phyloP scores from a whole-genome alignment of 30 jellyfish, hydroid and myxozoan species.

The Haliclystus octoradiatus region DNA sequence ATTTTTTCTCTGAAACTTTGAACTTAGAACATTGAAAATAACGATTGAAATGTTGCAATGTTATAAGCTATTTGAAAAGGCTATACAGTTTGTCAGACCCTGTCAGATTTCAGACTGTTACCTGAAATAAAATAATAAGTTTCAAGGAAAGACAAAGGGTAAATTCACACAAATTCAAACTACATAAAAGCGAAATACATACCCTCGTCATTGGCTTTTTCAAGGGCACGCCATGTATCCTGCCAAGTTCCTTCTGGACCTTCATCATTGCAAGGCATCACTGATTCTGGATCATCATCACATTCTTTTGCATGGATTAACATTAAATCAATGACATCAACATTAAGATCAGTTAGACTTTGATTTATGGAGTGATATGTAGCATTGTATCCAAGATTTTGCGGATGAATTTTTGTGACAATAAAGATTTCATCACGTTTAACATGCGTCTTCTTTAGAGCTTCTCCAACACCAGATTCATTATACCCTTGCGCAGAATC shows the following conservation, averaged over 20 bases:
- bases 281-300: constrained; percentile 44
- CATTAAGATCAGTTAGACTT: constrained; percentile 38
- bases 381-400: constrained; percentile 43
- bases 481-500: constrained; percentile 67
- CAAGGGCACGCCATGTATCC: constrained; percentile 66
- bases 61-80: no score
- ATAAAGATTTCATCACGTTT: constrained; percentile 35
- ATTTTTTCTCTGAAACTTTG: no score
- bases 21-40: no score
- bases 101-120: no score
- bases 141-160: no score
- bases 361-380: constrained; percentile 39
- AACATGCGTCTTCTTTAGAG: constrained; percentile 10
- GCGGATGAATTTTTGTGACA: constrained; percentile 55
- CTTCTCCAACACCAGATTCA: constrained; percentile 52
- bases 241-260: constrained; percentile 62
- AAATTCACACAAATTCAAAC: no score
- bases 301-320: constrained; percentile 59
- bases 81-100: no score
- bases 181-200: no score
- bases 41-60: no score
- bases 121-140: no score
- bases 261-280: constrained; percentile 38
- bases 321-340: constrained; percentile 56
- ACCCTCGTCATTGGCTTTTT: constrained; percentile 4